Conservation (phyloP, 2,888 invertebrate species). For the Ametastegia equiseti region DNA sequence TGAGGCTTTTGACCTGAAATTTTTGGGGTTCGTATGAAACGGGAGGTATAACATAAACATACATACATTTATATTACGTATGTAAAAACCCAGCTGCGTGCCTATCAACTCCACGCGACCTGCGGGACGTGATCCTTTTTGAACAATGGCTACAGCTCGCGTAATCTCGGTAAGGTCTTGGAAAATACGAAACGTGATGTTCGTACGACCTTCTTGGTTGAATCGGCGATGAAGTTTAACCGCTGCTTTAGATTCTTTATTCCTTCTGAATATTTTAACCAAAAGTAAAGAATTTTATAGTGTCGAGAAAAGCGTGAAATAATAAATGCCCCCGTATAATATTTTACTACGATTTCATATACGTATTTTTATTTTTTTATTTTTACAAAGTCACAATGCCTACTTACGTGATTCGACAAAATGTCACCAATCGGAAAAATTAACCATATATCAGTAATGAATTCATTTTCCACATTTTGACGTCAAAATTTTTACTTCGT, state of each 20-base stretch:
- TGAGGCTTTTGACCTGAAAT: neutral
- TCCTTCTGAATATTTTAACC: neutral
- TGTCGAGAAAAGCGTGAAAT: neutral
- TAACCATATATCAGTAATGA: no score
- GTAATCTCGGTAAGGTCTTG: slow-evolving; percentile 23
- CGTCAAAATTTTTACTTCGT: no score
- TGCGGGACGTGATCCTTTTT: slow-evolving; percentile 24
- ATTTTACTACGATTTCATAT: neutral
- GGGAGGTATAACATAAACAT: neutral
- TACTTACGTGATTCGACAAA: no score
- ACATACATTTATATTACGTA: neutral
- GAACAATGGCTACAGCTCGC: slow-evolving; percentile 15
- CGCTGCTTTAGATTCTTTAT: neutral
- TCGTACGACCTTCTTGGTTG: slow-evolving; percentile 7
- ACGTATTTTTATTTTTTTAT: no score
- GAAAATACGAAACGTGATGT: slow-evolving; percentile 24
- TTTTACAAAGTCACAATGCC: no score
- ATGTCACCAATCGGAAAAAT: no score
- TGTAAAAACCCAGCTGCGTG: slow-evolving; percentile 2
- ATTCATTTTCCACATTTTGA: no score
- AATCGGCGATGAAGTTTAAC: slow-evolving; percentile 1
- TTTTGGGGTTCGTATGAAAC: neutral
- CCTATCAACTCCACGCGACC: slow-evolving; percentile 10
- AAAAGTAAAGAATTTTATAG: neutral
- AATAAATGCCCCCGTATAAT: no score